Evolutionary conservation across 2,113 vertebrate species (phyloP).

Genomic region (Oreochromis aureus): DNA sequence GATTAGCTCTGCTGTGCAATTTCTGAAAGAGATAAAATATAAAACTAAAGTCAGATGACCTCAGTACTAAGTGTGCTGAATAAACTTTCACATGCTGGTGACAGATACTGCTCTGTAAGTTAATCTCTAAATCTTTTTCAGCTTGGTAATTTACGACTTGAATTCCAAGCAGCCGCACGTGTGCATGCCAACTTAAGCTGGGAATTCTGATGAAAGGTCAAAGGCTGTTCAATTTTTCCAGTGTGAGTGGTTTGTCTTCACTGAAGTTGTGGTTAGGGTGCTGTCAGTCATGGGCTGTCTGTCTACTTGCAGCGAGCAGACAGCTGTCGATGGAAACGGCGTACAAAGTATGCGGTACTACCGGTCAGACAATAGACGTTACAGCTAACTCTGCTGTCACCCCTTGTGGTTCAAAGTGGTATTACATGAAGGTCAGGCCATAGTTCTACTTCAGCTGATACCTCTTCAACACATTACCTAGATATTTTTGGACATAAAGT

Average conservation of each 20-base stretch:
- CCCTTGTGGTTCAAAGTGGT: not conserved
- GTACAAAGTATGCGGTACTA: not conserved
- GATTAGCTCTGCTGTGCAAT: not conserved
- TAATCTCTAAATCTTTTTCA: not conserved
- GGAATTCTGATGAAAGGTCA: constrained; percentile 6
- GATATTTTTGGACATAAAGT: not conserved
- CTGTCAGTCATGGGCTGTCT: not conserved
- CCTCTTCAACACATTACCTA: not conserved
- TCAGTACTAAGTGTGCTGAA: not conserved
- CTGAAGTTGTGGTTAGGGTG: not conserved
- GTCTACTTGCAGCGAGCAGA: not conserved
- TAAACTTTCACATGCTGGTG: not conserved
- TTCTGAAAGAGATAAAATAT: not conserved
- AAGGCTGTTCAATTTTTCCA: not conserved
- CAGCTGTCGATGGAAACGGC: not conserved
- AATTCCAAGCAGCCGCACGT: not conserved
- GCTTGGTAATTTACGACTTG: not conserved
- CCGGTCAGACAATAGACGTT: not conserved
- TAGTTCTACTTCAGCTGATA: not conserved
- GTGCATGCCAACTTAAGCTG: not conserved
- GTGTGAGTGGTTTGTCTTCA: not conserved
- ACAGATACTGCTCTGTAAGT: not conserved
- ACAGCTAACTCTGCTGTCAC: not conserved
- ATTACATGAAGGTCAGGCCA: not conserved
- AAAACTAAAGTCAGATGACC: not conserved